phyloP scores from a whole-genome alignment of 2,888 invertebrate genomes.

The Callosobruchus maculatus region DNA sequence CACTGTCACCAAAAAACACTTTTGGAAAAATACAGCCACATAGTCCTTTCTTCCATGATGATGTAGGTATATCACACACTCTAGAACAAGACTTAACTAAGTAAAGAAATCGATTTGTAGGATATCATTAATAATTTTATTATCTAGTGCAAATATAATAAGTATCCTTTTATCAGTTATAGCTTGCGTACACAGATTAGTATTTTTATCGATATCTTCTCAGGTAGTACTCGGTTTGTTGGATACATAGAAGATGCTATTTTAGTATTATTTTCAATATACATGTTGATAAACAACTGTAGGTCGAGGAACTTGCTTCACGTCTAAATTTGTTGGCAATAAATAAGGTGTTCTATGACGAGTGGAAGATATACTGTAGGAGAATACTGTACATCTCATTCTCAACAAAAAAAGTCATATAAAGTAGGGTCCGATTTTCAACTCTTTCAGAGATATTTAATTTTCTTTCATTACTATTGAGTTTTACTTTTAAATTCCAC shows the following conservation, averaged over 20 bases:
- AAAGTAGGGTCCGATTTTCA: too few species aligned
- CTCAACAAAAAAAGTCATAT: too few species aligned
- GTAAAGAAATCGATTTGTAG: background rate
- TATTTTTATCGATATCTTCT: background rate
- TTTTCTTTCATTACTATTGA: too few species aligned
- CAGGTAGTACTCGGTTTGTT: background rate
- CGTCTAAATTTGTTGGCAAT: too few species aligned
- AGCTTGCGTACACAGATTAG: background rate
- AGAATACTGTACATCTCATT: too few species aligned
- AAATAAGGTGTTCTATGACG: too few species aligned
- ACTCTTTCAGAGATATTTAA: too few species aligned
- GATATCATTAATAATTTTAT: background rate
- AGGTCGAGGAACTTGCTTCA: background rate
- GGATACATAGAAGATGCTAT: background rate
- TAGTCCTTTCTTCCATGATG: conserved; percentile 24
- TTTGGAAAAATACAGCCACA: conserved; percentile 5
- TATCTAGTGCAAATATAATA: background rate
- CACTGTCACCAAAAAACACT: conserved; percentile 1
- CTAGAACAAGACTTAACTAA: background rate
- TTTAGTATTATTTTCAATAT: background rate
- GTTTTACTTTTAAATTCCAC: too few species aligned
- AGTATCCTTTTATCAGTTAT: background rate
- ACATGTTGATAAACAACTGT: background rate
- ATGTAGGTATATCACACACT: background rate
- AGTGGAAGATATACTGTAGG: too few species aligned